A percentile compares a stretch with the other conserved stretches of the same genome.
Conservation (phyloP, 2,113 vertebrate species). For the Atrichornis clamosus region DNA sequence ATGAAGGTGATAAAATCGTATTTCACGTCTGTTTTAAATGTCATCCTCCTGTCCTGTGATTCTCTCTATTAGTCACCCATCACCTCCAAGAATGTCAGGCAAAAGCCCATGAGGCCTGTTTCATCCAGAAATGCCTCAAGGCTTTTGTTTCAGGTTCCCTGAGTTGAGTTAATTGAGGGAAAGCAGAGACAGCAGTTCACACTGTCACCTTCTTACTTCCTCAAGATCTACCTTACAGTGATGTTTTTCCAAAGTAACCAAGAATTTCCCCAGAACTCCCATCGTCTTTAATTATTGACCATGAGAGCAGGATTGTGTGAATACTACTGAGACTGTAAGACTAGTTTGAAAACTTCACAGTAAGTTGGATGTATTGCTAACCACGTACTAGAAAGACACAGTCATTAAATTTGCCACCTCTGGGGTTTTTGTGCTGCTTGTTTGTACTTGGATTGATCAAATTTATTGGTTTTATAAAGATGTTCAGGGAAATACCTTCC, state of each 20-base stretch:
- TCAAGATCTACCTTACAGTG: background rate
- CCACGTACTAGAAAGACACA: background rate
- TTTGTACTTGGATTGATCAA: background rate
- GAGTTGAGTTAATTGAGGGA: background rate
- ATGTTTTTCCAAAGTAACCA: background rate
- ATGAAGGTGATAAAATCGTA: background rate
- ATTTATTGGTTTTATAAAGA: background rate
- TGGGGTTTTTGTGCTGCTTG: background rate
- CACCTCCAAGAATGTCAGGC: background rate
- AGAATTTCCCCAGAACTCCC: background rate
- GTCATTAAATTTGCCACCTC: background rate
- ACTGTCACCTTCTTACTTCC: background rate
- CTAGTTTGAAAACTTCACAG: background rate
- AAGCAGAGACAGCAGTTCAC: background rate
- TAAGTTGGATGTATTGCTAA: background rate
- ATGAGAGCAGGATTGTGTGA: background rate
- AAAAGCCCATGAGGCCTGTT: background rate
- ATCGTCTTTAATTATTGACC: background rate
- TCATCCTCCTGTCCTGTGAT: background rate
- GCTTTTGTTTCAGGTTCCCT: background rate
- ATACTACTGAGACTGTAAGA: background rate
- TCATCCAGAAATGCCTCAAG: background rate
- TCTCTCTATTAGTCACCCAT: background rate
- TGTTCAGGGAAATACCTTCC: background rate
- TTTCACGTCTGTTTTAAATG: background rate